Conservation (phyloP, 1,140 invertebrate species). For the Micrasema minimum region DNA sequence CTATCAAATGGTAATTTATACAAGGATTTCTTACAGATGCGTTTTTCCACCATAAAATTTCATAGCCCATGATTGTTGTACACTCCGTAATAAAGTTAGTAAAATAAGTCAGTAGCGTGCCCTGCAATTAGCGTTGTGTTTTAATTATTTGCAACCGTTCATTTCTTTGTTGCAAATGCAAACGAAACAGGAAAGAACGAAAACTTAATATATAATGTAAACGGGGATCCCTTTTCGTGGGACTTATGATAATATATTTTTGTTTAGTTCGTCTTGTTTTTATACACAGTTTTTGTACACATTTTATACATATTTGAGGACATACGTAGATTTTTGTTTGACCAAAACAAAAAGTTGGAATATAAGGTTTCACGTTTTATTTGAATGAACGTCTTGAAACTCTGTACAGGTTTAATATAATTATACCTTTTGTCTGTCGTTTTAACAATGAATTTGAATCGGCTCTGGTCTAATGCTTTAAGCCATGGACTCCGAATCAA, state of each 20-base stretch:
- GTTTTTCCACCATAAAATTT: background rate
- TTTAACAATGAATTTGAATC: no score
- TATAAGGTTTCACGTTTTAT: no score
- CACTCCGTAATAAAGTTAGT: background rate
- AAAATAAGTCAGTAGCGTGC: slow-evolving; percentile 13
- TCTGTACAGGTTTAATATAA: no score
- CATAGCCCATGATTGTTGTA: background rate
- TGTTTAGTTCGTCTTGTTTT: background rate
- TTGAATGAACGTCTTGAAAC: no score
- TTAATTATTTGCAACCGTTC: slow-evolving; percentile 34
- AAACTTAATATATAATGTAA: background rate
- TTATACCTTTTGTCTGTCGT: no score
- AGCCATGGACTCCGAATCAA: no score
- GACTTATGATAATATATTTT: background rate
- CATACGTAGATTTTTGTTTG: background rate
- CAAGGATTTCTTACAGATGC: no score
- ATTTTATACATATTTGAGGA: background rate
- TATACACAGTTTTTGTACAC: background rate
- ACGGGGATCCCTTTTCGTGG: background rate
- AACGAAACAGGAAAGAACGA: slow-evolving; percentile 21
- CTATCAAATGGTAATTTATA: no score
- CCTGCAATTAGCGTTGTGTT: slow-evolving; percentile 20
- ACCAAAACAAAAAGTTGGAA: background rate
- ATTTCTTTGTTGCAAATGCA: slow-evolving; percentile 48
- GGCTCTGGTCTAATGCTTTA: no score